Conservation (phyloP, 2,888 invertebrate genomes). For the Sphaerophoria taeniata region DNA sequence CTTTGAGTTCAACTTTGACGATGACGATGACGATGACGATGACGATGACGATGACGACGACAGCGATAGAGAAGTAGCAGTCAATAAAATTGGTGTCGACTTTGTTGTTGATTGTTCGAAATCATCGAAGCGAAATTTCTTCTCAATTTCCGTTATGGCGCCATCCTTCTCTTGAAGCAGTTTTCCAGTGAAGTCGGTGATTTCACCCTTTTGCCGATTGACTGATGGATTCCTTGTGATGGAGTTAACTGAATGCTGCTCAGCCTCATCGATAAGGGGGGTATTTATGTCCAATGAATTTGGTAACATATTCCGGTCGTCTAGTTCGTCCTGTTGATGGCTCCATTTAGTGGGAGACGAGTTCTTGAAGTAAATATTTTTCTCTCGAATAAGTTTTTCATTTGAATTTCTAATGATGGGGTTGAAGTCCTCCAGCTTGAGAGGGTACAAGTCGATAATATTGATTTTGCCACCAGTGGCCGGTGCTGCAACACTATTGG, state of each 20-base stretch:
- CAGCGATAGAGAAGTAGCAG: constrained; percentile 59
- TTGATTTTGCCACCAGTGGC: constrained; percentile 78
- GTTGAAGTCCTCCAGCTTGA: constrained; percentile 80
- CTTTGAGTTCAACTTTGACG: no score
- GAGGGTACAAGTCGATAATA: constrained; percentile 81
- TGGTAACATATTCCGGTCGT: constrained; percentile 66
- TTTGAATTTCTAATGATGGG: constrained; percentile 79
- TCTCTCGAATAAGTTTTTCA: constrained; percentile 78
- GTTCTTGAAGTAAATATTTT: constrained; percentile 75
- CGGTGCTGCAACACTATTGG: constrained; percentile 17
- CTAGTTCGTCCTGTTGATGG: constrained; percentile 38
- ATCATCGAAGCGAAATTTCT: constrained; percentile 80
- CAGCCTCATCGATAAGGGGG: background rate
- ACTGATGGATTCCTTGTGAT: constrained; percentile 47
- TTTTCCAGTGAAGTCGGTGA: constrained; percentile 80
- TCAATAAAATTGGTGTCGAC: constrained; percentile 43
- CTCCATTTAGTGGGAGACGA: constrained; percentile 43
- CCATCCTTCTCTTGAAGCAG: constrained; percentile 81
- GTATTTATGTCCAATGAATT: constrained; percentile 68
- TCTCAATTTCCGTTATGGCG: constrained; percentile 82
- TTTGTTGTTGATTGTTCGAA: constrained; percentile 73
- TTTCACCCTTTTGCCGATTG: constrained; percentile 59
- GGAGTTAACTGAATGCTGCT: constrained; percentile 27
- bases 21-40: no score
- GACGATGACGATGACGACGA: background rate